Evolutionary conservation across 2,797 vertebrate genomes (phyloP).

Genomic region (Iguana delicatissima): DNA sequence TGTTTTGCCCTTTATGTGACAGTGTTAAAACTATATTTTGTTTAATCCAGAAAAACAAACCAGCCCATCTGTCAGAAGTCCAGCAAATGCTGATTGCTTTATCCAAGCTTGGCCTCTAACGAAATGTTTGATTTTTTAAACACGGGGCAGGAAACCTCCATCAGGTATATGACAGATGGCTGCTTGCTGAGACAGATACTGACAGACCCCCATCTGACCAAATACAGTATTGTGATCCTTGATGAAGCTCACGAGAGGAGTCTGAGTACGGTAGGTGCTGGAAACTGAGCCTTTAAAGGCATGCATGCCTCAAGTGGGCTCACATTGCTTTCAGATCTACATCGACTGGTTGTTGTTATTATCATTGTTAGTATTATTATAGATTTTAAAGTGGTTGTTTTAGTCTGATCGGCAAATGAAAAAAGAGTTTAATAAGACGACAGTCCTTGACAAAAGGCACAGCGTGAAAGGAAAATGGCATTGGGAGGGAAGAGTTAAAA

Average conservation of each 20-base stretch:
- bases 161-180: constrained; percentile 98
- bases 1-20: no score
- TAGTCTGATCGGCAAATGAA: no score
- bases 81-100: background rate
- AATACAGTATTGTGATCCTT: constrained; percentile 91
- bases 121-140: background rate
- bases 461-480: no score
- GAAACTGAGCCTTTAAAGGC: no score
- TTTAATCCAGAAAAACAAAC: background rate
- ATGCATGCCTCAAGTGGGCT: no score
- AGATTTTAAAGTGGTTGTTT: background rate
- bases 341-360: background rate
- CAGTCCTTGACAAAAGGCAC: no score
- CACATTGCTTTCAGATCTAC: background rate
- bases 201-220: constrained; percentile 88
- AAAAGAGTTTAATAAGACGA: no score
- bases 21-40: no score
- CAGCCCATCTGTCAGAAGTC: background rate
- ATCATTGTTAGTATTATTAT: no score
- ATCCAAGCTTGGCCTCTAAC: background rate
- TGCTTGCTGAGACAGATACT: constrained; percentile 93
- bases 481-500: background rate
- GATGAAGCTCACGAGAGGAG: constrained; percentile 98
- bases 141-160: constrained; percentile 85
- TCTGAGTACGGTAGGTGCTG: constrained; percentile 91